Percentiles rank a stretch among this genome's conserved stretches.
phyloP scores from a whole-genome alignment of 2,113 vertebrate species.

The Nanorana parkeri region DNA sequence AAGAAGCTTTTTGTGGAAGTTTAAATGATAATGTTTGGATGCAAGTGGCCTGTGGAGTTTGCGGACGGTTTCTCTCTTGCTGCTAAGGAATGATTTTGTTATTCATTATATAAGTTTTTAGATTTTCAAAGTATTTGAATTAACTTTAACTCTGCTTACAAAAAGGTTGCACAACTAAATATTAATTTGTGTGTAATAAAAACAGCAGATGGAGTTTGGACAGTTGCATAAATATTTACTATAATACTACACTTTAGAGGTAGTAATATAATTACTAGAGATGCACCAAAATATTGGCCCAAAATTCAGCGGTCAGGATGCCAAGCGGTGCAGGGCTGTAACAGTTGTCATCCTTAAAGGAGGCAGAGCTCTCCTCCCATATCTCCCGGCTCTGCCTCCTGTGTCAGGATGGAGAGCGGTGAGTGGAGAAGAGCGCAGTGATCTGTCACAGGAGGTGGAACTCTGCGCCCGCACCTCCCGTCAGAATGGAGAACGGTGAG shows the following conservation, averaged over 20 bases:
- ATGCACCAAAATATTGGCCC: too few species aligned
- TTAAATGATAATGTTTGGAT: slow-evolving; percentile 28
- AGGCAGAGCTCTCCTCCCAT: too few species aligned
- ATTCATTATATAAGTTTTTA: not conserved
- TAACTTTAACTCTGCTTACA: not conserved
- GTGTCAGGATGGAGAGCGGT: too few species aligned
- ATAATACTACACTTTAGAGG: not conserved
- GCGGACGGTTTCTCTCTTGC: slow-evolving; percentile 2
- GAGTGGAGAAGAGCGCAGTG: too few species aligned
- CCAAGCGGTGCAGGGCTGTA: too few species aligned
- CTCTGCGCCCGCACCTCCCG: too few species aligned
- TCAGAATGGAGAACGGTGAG: too few species aligned
- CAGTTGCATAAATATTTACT: not conserved
- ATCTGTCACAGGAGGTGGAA: too few species aligned
- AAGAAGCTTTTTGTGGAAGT: not conserved
- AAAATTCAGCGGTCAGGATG: too few species aligned
- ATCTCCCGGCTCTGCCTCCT: too few species aligned
- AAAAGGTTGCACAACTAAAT: not conserved
- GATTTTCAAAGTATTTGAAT: not conserved
- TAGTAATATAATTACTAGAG: slow-evolving; percentile 9
- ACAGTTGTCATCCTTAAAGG: too few species aligned
- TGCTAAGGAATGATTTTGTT: not conserved
- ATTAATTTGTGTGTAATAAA: not conserved
- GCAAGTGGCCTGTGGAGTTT: slow-evolving; percentile 9
- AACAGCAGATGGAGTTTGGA: not conserved